These are phyloP conservation scores for Drosophila willistoni DNA, from an alignment of 1,140 invertebrate genomes.

Conservation along the genomic window DNA sequence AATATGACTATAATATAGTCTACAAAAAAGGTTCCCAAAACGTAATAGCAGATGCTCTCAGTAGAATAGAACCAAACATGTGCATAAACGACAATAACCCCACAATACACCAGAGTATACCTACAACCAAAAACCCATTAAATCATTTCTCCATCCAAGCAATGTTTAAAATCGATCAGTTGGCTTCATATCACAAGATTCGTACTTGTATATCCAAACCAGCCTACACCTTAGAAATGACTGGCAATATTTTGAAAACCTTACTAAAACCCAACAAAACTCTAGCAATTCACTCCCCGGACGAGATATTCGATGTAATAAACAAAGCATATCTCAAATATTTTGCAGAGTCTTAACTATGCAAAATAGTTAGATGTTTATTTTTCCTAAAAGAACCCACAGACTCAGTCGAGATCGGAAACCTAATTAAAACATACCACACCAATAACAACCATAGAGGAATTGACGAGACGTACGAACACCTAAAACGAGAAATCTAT, in stretches of 20 bases:
- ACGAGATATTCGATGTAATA: neutral
- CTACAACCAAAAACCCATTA: neutral
- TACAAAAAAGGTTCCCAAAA: no score
- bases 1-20: no score
- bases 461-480: conserved; percentile 7
- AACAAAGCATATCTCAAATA: neutral
- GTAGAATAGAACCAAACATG: no score
- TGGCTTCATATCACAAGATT: conserved; percentile 3
- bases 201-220: neutral
- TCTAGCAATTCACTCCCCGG: neutral
- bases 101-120: neutral
- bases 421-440: conserved; percentile 16
- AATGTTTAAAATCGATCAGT: no score
- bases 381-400: neutral
- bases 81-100: no score
- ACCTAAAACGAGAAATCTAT: conserved; percentile 10
- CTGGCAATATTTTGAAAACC: neutral
- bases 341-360: neutral
- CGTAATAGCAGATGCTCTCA: no score
- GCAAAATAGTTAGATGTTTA: neutral
- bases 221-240: neutral
- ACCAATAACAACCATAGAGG: conserved; percentile 16
- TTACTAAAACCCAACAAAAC: conserved; percentile 4
- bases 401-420: neutral
- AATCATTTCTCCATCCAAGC: neutral